Evolutionary conservation across 2,888 invertebrate genomes (phyloP).

Genomic region (Entomobrya proxima): DNA sequence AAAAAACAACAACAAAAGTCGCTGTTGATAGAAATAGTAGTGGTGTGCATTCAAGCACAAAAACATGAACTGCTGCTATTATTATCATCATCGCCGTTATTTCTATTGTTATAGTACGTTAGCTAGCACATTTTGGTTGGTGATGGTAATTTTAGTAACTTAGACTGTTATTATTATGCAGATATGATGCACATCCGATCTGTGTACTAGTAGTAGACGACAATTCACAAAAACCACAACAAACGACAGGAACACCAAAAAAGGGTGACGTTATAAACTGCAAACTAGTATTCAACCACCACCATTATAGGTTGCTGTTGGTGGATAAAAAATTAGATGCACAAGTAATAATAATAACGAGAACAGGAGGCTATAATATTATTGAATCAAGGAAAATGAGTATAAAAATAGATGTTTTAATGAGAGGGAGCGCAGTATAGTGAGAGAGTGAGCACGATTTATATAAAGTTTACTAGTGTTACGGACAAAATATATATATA

Average conservation of each 20-base stretch:
- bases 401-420: constrained; percentile 8
- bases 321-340: constrained; percentile 25
- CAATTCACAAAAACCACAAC: constrained; percentile 12
- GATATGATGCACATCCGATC: not conserved
- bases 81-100: constrained; percentile 1
- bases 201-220: not conserved
- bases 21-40: not conserved
- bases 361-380: constrained; percentile 31
- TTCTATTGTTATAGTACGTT: constrained; percentile 7
- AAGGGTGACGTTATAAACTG: not conserved
- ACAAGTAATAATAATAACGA: constrained; percentile 53
- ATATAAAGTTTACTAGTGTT: constrained; percentile 36
- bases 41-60: constrained; percentile 42
- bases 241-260: not conserved
- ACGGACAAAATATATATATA: not conserved
- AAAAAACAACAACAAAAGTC: not conserved
- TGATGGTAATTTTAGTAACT: not conserved
- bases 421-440: constrained; percentile 22
- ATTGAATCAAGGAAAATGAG: constrained; percentile 18
- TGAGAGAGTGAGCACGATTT: not conserved
- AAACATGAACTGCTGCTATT: constrained; percentile 18
- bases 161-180: not conserved
- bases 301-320: not conserved
- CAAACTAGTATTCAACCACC: not conserved
- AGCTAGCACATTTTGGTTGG: not conserved